A percentile compares a stretch with the other conserved stretches of the same genome.
Evolutionary conservation across 2,888 invertebrate genomes (phyloP).

Genomic region (Tillus elongatus): DNA sequence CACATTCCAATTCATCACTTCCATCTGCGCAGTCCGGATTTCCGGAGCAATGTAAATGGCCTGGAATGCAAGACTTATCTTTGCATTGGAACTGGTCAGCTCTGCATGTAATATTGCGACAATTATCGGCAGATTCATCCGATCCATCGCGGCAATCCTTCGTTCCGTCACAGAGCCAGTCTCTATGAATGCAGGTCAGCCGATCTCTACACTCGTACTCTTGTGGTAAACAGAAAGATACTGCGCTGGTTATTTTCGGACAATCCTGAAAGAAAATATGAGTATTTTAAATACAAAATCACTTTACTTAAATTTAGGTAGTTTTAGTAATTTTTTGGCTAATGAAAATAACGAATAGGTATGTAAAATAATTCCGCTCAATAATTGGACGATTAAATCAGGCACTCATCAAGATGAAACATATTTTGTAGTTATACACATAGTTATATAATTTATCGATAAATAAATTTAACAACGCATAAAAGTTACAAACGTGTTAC

Average conservation of each 20-base stretch:
- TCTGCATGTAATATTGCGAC: constrained; percentile 68
- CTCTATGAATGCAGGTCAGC: constrained; percentile 68
- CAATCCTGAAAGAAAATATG: constrained; percentile 50
- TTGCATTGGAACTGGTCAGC: constrained; percentile 82
- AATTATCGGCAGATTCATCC: constrained; percentile 61
- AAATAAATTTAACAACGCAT: too few species aligned
- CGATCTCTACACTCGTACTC: constrained; percentile 76
- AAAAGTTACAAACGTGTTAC: too few species aligned
- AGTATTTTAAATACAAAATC: constrained; percentile 1
- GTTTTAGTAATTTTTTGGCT: too few species aligned
- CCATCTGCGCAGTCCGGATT: constrained; percentile 72
- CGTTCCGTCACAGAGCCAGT: constrained; percentile 80
- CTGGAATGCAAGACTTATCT: constrained; percentile 70
- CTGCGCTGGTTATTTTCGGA: constrained; percentile 42
- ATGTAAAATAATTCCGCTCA: too few species aligned
- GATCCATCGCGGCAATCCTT: constrained; percentile 74
- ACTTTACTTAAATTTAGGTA: constrained; percentile 3
- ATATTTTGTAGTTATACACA: too few species aligned
- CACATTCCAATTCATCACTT: constrained; percentile 79
- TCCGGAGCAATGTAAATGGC: constrained; percentile 74
- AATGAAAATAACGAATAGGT: too few species aligned
- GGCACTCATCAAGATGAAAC: too few species aligned
- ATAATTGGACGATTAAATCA: too few species aligned
- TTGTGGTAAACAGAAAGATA: constrained; percentile 57
- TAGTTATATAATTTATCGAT: too few species aligned